A percentile compares a stretch with the other conserved stretches of the same genome.
Evolutionary conservation across 1,140 invertebrate genomes (phyloP).

Genomic region (Hycleus cichorii): DNA sequence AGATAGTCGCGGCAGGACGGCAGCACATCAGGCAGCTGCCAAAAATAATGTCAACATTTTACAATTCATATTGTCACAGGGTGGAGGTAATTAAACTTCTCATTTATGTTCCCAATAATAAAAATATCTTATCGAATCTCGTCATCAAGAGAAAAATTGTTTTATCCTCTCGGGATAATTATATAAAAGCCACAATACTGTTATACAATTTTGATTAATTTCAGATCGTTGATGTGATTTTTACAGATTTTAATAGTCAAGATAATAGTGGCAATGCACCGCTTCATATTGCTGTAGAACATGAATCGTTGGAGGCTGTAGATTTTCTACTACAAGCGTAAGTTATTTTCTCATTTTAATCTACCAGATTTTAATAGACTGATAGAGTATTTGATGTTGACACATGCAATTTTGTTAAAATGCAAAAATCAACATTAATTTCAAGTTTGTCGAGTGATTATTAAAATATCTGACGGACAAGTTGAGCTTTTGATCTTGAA

Average conservation of each 20-base stretch:
- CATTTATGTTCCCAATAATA: neutral
- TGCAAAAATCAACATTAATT: too few relatives aligned
- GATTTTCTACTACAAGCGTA: slow-evolving; percentile 61
- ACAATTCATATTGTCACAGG: slow-evolving; percentile 62
- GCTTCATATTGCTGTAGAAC: slow-evolving; percentile 71
- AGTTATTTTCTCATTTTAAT: slow-evolving; percentile 36
- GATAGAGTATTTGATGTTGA: too few relatives aligned
- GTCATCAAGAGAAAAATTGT: neutral
- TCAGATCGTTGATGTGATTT: slow-evolving; percentile 4
- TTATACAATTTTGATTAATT: neutral
- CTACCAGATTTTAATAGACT: too few relatives aligned
- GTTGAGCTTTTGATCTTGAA: too few relatives aligned
- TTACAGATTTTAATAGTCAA: slow-evolving; percentile 65
- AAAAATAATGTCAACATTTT: slow-evolving; percentile 68
- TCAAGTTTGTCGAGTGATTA: too few relatives aligned
- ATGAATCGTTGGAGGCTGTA: slow-evolving; percentile 60
- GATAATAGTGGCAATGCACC: slow-evolving; percentile 75
- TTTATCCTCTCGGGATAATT: neutral
- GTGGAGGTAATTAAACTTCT: slow-evolving; percentile 53
- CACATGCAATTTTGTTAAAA: too few relatives aligned
- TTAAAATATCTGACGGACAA: too few relatives aligned
- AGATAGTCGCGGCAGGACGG: slow-evolving; percentile 64
- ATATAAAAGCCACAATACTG: neutral
- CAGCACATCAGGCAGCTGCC: slow-evolving; percentile 70
- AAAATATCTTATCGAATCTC: neutral